Evolutionary conservation across 2,888 invertebrate genomes (phyloP), one percentile per base, ranked within the genome.

Genomic region (Acleris laterana): DNA sequence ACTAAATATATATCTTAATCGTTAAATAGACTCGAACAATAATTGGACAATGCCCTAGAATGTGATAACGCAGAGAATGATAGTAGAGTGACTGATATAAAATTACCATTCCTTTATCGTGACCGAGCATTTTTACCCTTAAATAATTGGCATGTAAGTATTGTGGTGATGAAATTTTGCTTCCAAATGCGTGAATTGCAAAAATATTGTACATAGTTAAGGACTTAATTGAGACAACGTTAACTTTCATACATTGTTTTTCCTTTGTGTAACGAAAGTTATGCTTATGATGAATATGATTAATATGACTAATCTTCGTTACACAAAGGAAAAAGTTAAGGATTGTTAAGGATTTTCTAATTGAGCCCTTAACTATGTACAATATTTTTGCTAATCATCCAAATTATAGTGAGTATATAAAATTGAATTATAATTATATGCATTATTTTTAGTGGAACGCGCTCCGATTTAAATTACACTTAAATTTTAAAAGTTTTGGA

Each of bases 21-120:
- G 38, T 38, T 38, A 38, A 38, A 38, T 38, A 38, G 13, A 38
- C 38, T 38, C 38, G 11, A 55, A 61, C 60, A 65, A 56, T 61
- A 65, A 65, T 51, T 61, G 65, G 60, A 65, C 42, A 55, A 51
- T 9, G 38, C 49, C 38, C 20, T 65, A 56, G 55, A 55, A 11
- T 38, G 46, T 25, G 22, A 55, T 46, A 17, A 16, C 46, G 38
- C 46, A n/a, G 46, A 5, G n/a, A 17, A n/a, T 16, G n/a, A 46
- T 16, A n/a, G 46, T 46, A 17, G 46, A 44, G n/a, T 44, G 44
- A 16, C 16, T 46, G 16, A 46, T 16, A 7, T 17, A 17, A n/a
- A 46, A 46, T 44, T 16, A n/a, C 17, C 13, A 46, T n/a, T 46
- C 17, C 17, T 16, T 7, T 6, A 56, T 38, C 4, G 13, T 49